Evolutionary conservation across 2,888 invertebrate species (phyloP), one percentile per base, ranked within the genome.

Genomic region (Limnephilus lunatus): DNA sequence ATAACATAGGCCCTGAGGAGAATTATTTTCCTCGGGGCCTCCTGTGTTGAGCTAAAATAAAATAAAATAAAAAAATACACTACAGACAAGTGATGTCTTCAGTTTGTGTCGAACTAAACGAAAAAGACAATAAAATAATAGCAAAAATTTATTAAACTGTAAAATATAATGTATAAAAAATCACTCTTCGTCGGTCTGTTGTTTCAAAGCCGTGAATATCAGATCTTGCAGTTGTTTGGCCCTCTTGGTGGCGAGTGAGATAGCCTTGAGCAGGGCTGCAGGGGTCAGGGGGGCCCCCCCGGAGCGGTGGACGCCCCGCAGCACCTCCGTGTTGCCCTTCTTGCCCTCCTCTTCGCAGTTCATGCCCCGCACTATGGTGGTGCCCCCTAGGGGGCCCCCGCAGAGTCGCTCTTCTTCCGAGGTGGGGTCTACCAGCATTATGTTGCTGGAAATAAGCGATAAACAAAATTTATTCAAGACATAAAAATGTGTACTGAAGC

Each of bases 401-500:
- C 97, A 97, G 94, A 98, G 96, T 94, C 96, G 96, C 95, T 98
- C 98, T 95, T 98, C 98, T 95, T 98, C 98, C n/a, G 96, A 95
- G 81, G 98, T 97, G 53, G 98, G 98, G 95, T 98, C 98, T n/a
- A 97, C 97, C 94, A 98, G 95, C 87, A 98, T 95, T 80, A 97
- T 95, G 94, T 97, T 96, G 93, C 98, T 98, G 94, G 91, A 97
- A 96, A 94, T 93, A 94, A 94, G 30, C 25, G 32, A 35, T 88
- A 30, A 53, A 7, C 30, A 87, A 39, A 68, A 68, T 68, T 68
- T 48, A 48, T 48, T 48, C 14, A 48, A 48, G 48, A 48, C 15
- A 15, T 14, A 14, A 48, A 48, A 48, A 48, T 15, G 48, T 15
- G 15, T 12, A 15, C 48, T 48, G 14, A 48, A 48, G 48, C 14